phyloP scores from a whole-genome alignment of 2,888 invertebrate species.

The Carcina quercana region DNA sequence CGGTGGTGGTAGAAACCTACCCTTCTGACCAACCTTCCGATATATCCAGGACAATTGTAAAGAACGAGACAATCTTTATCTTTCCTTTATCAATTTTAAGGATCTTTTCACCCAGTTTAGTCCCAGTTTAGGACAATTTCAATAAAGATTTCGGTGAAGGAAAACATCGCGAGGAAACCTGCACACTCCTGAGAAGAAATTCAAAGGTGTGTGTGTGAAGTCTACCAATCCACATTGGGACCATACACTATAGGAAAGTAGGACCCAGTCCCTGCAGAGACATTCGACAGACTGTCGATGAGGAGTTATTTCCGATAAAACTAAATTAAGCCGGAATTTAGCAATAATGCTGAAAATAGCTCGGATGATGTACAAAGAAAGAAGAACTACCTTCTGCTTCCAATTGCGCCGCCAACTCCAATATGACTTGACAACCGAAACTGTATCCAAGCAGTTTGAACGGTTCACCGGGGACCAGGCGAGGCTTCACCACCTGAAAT shows the following conservation, averaged over 20 bases:
- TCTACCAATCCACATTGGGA: neutral
- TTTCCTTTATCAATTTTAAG: too few species aligned
- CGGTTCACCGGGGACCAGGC: slow-evolving; percentile 73
- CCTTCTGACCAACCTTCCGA: neutral
- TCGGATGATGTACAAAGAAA: neutral
- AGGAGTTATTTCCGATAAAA: neutral
- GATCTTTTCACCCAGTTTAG: too few species aligned
- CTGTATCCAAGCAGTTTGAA: slow-evolving; percentile 92
- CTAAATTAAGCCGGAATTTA: neutral
- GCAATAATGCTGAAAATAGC: neutral
- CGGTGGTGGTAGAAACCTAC: neutral
- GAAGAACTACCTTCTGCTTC: slow-evolving; percentile 75
- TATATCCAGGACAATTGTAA: too few species aligned
- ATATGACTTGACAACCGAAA: slow-evolving; percentile 84
- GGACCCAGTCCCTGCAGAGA: neutral
- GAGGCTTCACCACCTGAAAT: slow-evolving; percentile 73
- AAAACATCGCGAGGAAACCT: too few species aligned
- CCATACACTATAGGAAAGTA: neutral
- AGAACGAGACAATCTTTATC: too few species aligned
- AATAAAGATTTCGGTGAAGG: too few species aligned
- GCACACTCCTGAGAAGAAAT: too few species aligned
- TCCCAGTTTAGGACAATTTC: too few species aligned
- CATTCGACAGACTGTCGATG: neutral
- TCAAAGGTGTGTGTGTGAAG: neutral
- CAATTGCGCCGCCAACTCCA: slow-evolving; percentile 83